Base-by-base conservation (phyloP, 2,888 invertebrate species). In the Pherbina coryleti region DNA sequence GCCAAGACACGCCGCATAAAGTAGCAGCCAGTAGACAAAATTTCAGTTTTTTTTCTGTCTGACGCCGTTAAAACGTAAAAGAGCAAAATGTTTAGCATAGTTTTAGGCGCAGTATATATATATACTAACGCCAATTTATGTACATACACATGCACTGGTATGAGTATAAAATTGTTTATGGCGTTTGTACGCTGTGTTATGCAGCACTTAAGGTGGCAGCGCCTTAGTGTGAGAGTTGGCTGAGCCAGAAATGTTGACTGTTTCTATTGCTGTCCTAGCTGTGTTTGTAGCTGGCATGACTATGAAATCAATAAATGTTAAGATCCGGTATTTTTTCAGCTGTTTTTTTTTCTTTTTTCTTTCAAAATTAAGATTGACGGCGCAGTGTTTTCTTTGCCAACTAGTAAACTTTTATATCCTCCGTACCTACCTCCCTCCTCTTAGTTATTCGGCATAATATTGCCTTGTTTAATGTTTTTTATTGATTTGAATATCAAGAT, bases 21-120 rank as follows among this genome's bases (percentile, higher is more conserved):
- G 34, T 28, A 31, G 34, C 31, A 66, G n/a, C 17, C 37, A n/a
- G n/a, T 31, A 44, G 22, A 44, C 44, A 67, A 22, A 49, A 49
- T 22, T 11, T 3, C 8, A 9, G 1, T 62, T 17, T 62, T 60
- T 19, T 25, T 28, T 19, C 57, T 28, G 57, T 11, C 57, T 28
- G 57, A 60, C 19, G 25, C 60, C 53, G 55, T 3, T 70, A 51
- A 69, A 69, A 71, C 51, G 70, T 53, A 62, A 73, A 49, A 49
- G 60, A 34, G 31, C 53, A 62, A 60, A 72, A 51, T 28, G 14
- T 37, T n/a, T 60, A 76, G 83, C 84, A 83, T 82, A 83, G 81
- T 84, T 83, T 79, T 81, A 81, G 82, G 84, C 83, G 82, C 82
- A 81, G 55, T 34, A 55, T 31, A 71, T 34, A 55, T 31, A 71